Conservation (phyloP, 2,113 vertebrate species). For the Catharus bicknelli region DNA sequence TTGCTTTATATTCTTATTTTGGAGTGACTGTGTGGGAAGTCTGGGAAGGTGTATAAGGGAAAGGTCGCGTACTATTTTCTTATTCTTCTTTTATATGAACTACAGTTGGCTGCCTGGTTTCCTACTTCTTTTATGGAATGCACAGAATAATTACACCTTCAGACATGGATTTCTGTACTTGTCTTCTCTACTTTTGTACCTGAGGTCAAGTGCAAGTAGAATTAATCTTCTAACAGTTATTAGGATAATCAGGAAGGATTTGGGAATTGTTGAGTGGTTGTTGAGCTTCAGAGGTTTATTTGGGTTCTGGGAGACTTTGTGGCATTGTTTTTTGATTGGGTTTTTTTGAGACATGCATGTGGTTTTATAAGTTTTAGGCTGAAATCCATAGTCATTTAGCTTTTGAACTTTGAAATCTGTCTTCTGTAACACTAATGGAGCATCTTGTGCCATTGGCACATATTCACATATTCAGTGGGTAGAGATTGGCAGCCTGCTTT, state of each 20-base stretch:
- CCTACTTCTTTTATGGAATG: not conserved
- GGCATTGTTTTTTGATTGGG: accelerated
- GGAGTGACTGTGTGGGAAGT: not conserved
- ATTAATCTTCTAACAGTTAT: not conserved
- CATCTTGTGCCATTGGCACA: not conserved
- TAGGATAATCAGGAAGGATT: not conserved
- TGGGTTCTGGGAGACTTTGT: not conserved
- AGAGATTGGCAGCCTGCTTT: not conserved
- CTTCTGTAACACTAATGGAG: not conserved
- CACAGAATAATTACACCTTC: not conserved
- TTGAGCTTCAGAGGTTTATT: not conserved
- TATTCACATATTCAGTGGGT: not conserved
- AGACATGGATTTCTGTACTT: not conserved
- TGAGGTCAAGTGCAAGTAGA: not conserved
- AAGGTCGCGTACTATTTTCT: not conserved
- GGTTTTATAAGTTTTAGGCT: not conserved
- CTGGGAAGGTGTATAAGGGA: not conserved
- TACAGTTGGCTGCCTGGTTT: not conserved
- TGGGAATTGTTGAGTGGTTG: not conserved
- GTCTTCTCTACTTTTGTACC: not conserved
- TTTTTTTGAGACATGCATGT: not conserved
- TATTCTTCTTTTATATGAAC: not conserved
- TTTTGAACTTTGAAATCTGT: not conserved
- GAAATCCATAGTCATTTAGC: not conserved
- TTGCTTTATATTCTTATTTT: slow-evolving; percentile 22